These are phyloP conservation scores for Zingel zingel DNA, from an alignment of 2,113 vertebrate species.

Conservation along the genomic window DNA sequence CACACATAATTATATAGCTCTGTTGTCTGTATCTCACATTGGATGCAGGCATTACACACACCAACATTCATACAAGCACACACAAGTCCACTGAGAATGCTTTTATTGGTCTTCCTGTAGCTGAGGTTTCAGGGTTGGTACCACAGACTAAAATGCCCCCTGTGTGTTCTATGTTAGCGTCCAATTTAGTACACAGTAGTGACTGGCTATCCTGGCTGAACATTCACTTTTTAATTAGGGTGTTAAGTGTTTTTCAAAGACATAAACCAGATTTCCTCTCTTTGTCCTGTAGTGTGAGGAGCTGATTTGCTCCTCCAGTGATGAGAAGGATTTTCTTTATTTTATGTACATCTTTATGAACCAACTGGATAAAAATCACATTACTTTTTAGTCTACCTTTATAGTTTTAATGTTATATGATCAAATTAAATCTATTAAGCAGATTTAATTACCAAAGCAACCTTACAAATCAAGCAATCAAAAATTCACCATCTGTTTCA, in stretches of 20 bases:
- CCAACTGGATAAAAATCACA: neutral
- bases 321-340: neutral
- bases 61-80: neutral
- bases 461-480: conserved; percentile 7
- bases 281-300: conserved; percentile 5
- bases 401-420: neutral
- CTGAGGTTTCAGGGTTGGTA: conserved; percentile 58
- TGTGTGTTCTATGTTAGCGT: conserved; percentile 61
- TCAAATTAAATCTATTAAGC: neutral
- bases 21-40: conserved; percentile 32
- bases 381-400: neutral
- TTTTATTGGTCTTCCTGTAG: conserved; percentile 70
- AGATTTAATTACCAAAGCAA: conserved; percentile 26
- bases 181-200: conserved; percentile 68
- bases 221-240: conserved; percentile 66
- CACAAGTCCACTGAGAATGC: conserved; percentile 33
- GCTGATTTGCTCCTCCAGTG: neutral
- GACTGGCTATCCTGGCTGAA: conserved; percentile 48
- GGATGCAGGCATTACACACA: conserved; percentile 37
- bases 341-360: neutral
- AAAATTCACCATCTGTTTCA: conserved; percentile 39
- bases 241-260: conserved; percentile 36
- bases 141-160: conserved; percentile 64
- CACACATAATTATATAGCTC: conserved; percentile 18
- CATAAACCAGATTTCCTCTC: conserved; percentile 8